These are phyloP conservation scores for Epinotia brunnichana DNA, from an alignment of 2,888 invertebrate genomes.

Conservation along the genomic window DNA sequence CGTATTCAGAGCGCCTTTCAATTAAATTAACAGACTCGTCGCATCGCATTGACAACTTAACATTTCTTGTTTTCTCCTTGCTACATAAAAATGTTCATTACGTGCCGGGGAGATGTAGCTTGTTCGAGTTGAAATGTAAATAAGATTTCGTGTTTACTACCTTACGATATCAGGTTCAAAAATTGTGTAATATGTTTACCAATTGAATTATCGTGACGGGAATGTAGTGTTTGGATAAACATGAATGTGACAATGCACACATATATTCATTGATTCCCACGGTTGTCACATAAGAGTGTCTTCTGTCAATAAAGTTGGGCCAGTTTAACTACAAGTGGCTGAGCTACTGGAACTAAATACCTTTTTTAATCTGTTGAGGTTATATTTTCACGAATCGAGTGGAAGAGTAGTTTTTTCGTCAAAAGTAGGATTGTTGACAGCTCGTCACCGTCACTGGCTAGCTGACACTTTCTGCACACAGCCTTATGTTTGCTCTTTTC, in stretches of 20 bases:
- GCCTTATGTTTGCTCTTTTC: slow-evolving; percentile 28
- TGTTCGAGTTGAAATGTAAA: slow-evolving; percentile 2
- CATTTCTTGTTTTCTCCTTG: slow-evolving; percentile 49
- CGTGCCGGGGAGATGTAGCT: slow-evolving; percentile 1
- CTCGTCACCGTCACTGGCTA: slow-evolving; percentile 27
- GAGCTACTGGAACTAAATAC: no score
- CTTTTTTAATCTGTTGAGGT: neutral
- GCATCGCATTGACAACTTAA: slow-evolving; percentile 47
- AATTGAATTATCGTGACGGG: neutral
- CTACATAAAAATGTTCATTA: slow-evolving; percentile 28
- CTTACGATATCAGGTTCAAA: neutral
- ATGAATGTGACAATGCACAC: neutral
- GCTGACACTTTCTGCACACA: slow-evolving; percentile 35
- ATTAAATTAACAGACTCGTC: slow-evolving; percentile 48
- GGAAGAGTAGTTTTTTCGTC: neutral
- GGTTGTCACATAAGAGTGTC: neutral
- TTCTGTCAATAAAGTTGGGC: neutral
- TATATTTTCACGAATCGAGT: neutral
- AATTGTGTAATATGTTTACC: neutral
- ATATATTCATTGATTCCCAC: neutral
- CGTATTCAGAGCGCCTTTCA: slow-evolving; percentile 49
- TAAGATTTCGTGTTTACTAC: slow-evolving; percentile 1
- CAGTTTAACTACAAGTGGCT: neutral
- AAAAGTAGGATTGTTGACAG: slow-evolving; percentile 37
- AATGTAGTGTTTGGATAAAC: neutral